These are phyloP conservation scores for Passer domesticus DNA, from an alignment of 2,113 vertebrate genomes.

Conservation along the genomic window DNA sequence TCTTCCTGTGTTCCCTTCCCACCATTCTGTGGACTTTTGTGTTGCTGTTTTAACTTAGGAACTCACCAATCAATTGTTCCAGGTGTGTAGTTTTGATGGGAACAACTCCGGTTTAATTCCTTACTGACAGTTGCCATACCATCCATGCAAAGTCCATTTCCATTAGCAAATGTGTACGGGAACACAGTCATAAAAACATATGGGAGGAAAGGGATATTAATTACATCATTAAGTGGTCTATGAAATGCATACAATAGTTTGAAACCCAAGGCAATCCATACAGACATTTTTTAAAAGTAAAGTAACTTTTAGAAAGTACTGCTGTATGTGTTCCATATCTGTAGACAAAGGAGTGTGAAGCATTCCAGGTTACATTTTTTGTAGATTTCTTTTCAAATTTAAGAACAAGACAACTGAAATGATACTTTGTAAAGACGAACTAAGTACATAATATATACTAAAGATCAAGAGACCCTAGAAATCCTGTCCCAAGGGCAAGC, in stretches of 20 bases:
- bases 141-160: slow-evolving; percentile 38
- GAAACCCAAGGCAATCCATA: neutral
- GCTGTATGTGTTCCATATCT: neutral
- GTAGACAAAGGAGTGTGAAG: neutral
- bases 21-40: neutral
- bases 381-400: neutral
- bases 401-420: neutral
- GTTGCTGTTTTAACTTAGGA: neutral
- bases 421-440: neutral
- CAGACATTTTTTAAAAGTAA: neutral
- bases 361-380: neutral
- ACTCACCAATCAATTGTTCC: slow-evolving; percentile 75
- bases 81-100: slow-evolving; percentile 63
- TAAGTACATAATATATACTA: neutral
- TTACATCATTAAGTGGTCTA: neutral
- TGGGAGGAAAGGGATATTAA: neutral
- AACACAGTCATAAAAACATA: neutral
- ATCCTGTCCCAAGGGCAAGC: neutral
- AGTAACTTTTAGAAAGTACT: neutral
- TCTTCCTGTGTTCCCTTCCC: neutral
- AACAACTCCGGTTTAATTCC: slow-evolving; percentile 51
- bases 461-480: neutral
- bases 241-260: neutral
- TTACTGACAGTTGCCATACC: slow-evolving; percentile 54
- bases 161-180: neutral